Conservation (phyloP, 2,113 vertebrate species). For the Tyrannus savana region DNA sequence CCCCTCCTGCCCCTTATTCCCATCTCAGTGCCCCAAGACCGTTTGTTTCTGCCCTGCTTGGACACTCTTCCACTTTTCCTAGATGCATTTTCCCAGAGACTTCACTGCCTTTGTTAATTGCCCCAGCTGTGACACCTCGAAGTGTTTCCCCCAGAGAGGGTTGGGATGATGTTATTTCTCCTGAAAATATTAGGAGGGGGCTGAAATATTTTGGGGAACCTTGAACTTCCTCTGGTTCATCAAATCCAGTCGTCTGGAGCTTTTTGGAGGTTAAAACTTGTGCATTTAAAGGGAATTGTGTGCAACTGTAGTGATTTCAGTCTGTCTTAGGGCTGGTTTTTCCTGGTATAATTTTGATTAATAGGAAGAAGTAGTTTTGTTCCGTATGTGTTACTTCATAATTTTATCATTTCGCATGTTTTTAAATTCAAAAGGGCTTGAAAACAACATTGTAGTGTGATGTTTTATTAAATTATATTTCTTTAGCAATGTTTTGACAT, state of each 20-base stretch:
- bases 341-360: not conserved
- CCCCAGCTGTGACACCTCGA: accelerated
- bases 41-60: accelerated
- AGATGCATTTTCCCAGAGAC: accelerated
- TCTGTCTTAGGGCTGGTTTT: not conserved
- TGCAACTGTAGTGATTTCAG: not conserved
- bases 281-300: not conserved
- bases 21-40: not conserved
- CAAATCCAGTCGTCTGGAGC: accelerated
- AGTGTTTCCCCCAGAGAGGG: not conserved
- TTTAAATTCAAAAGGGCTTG: not conserved
- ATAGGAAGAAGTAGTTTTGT: not conserved
- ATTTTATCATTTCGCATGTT: not conserved
- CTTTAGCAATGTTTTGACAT: not conserved
- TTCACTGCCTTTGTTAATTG: not conserved
- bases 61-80: accelerated
- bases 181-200: accelerated
- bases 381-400: not conserved
- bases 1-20: not conserved
- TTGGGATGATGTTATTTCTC: not conserved
- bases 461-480: not conserved
- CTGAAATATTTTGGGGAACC: not conserved
- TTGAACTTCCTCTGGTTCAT: not conserved
- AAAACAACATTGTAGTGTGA: not conserved
- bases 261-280: not conserved